Evolutionary conservation across 2,888 invertebrate species (phyloP), one percentile per base, ranked within the genome.

Genomic region (Meghimatium bilineatum): DNA sequence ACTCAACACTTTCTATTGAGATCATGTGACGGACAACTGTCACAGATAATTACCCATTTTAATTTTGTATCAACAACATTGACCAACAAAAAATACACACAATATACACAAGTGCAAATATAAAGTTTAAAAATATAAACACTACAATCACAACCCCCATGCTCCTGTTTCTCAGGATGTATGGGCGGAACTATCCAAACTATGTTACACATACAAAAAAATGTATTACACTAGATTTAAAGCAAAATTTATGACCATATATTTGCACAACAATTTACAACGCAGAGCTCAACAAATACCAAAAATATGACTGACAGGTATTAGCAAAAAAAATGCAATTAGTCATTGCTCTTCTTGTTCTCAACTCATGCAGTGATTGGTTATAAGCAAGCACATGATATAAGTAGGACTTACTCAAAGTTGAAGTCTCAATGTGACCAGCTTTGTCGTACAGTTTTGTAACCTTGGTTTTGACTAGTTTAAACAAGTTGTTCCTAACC

Each of bases 11-110:
- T 12, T 44, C 44, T 44, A 44, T 23, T 56, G 56, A 17, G 56
- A 23, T 56, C 17, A 56, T 56, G 56, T 56, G 56, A 29, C 63
- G 32, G 29, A 36, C 20, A 17, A 80, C 32, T 26, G 69, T 81
- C 72, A 72, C 23, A 20, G 44, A 72, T 72, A 72, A n/a, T 72
- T 80, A 67, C 32, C 49, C 71, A 49, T 49, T 72, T 72, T 72
- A 72, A 72, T 72, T 8, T 38, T n/a, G 44, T 26, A 72, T 72
- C 72, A 44, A 72, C 32, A 44, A 72, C 72, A 72, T 38, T 26
- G 23, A 72, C 8, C 6, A 56, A 56, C 14, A 3, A 72, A 72
- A 44, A 29, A 32, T 44, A 38, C 72, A 63, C 44, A n/a, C 3
- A 23, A n/a, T 63, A 63, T 23, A 63, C 60, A 63, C 60, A 26